Evolutionary conservation across 2,888 invertebrate species (phyloP).

Genomic region (Pycnomerus fuliginosus): DNA sequence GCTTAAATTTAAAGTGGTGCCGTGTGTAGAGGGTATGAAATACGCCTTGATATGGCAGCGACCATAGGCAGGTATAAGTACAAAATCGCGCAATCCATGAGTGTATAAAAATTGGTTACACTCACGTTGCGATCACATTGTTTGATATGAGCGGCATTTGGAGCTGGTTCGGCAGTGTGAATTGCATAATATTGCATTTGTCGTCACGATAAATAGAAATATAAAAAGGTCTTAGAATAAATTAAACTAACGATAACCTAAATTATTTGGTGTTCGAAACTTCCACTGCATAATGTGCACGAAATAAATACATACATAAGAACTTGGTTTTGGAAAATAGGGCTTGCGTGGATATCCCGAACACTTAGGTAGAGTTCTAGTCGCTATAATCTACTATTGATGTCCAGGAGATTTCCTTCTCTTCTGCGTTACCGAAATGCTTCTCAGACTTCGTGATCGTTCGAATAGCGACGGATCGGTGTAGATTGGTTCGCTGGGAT

Average conservation of each 20-base stretch:
- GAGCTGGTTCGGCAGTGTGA: constrained; percentile 29
- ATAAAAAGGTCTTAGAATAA: neutral
- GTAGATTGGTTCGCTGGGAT: constrained; percentile 91
- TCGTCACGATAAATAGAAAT: neutral
- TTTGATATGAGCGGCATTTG: constrained; percentile 32
- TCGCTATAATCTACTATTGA: constrained; percentile 16
- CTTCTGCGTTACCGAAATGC: constrained; percentile 58
- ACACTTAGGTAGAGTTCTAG: too few species aligned
- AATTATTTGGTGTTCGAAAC: too few species aligned
- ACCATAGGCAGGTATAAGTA: constrained; percentile 21
- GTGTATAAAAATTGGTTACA: constrained; percentile 2
- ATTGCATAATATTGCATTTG: constrained; percentile 1
- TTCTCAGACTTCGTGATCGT: constrained; percentile 72
- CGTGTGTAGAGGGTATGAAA: too few species aligned
- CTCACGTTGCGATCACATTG: constrained; percentile 29
- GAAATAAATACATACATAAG: too few species aligned
- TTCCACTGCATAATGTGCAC: too few species aligned
- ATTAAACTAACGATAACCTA: neutral
- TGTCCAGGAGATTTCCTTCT: constrained; percentile 37
- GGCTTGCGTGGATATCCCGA: too few species aligned
- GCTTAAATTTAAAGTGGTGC: too few species aligned
- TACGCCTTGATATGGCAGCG: constrained; percentile 18
- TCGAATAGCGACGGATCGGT: constrained; percentile 90
- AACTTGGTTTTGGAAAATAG: too few species aligned
- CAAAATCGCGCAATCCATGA: constrained; percentile 12